These are phyloP conservation scores for Cacoxenus indagator DNA, from an alignment of 2,888 invertebrate genomes.

Conservation along the genomic window DNA sequence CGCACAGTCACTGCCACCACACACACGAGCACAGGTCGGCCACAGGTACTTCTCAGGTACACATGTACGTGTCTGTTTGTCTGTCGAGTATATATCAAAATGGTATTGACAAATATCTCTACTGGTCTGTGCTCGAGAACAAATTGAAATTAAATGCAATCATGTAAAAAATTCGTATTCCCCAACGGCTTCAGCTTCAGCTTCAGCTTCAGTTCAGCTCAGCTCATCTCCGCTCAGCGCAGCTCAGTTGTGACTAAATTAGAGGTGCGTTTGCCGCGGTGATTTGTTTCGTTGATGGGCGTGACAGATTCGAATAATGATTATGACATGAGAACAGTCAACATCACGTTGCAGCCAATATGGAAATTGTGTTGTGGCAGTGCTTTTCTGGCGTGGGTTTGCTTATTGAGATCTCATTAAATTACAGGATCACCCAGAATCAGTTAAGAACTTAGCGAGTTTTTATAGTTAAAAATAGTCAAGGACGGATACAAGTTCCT, in stretches of 20 bases:
- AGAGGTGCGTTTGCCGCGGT: slow-evolving; percentile 45
- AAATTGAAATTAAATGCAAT: slow-evolving; percentile 61
- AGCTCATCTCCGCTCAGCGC: too few species aligned
- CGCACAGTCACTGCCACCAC: not conserved
- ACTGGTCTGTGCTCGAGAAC: slow-evolving; percentile 29
- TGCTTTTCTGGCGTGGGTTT: not conserved
- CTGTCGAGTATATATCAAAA: slow-evolving; percentile 13
- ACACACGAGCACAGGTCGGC: not conserved
- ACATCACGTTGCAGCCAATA: not conserved
- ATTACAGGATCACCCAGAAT: too few species aligned
- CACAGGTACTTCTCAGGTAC: not conserved
- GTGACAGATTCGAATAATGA: slow-evolving; percentile 1
- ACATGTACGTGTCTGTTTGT: slow-evolving; percentile 7
- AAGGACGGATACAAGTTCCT: too few species aligned
- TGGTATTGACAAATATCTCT: slow-evolving; percentile 54
- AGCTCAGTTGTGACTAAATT: not conserved
- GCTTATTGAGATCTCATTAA: too few species aligned
- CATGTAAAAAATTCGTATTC: slow-evolving; percentile 37
- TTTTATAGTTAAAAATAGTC: too few species aligned
- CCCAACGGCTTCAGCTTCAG: not conserved
- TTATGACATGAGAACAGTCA: not conserved
- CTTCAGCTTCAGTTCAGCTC: too few species aligned
- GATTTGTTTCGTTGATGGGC: slow-evolving; percentile 9
- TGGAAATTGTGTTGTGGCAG: not conserved
- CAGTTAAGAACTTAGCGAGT: too few species aligned